Base-by-base conservation (phyloP, 2,797 vertebrate species). In the Chloroceryle amazona region DNA sequence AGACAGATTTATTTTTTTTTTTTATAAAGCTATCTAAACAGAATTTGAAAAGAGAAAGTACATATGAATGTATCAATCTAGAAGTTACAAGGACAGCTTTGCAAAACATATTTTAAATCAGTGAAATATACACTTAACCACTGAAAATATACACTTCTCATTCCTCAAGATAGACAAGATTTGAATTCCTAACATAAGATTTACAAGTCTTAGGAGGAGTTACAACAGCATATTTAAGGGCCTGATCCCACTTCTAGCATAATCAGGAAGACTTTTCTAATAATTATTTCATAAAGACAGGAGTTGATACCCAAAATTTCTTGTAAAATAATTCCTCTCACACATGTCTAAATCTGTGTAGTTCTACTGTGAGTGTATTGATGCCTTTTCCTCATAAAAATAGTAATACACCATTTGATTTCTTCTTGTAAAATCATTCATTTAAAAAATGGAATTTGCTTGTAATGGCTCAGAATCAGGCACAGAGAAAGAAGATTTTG, bases 111-210 rank as follows among this genome's bases (percentile, higher is more conserved):
- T 87, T 95, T 97, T 94, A 97, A 90, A 95, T 92, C 94, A 95
- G 31, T 81, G 46, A 94, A 90, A 86, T 91, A 57, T 76, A 33
- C 42, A 91, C 94, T 96, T 71, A 90, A 76, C 33, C 10, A 47
- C 67, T 96, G 78, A 96, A 97, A 97, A 97, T 85, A 94, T 42
- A 95, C 66, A 71, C 19, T 86, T 88, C 73, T 93, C 86, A 79
- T 96, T 96, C 61, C 82, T 94, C 63, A 94, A 95, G 82, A 89
- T 70, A 94, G 82, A 91, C 72, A 95, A 84, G 63, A 79, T 89
- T 19, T 73, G 61, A 94, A 85, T 96, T 71, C 60, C 46, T 78
- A 62, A 76, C 25, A 82, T 21, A 89, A 79, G 60, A 20, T 91
- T 81, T 93, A 79, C 25, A 91, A 88, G 47, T 65, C 49, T 87